Evolutionary conservation across 2,113 vertebrate genomes (phyloP).

Genomic region (Nyctibius bracteatus): DNA sequence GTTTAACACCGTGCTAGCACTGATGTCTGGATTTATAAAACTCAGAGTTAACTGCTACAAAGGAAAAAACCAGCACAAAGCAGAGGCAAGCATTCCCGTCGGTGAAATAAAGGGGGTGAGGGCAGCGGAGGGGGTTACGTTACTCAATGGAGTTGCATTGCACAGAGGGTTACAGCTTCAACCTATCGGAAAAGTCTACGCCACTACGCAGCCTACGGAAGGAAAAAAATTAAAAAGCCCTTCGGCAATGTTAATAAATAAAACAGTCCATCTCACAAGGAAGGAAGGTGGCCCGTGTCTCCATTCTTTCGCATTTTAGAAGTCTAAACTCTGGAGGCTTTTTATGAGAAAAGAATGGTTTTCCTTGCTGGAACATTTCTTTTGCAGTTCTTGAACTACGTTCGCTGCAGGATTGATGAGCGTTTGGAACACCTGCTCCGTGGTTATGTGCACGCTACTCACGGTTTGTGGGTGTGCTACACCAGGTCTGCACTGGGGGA

Average conservation of each 20-base stretch:
- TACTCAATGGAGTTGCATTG: conserved; percentile 57
- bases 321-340: conserved; percentile 55
- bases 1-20: conserved; percentile 67
- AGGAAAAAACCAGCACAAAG: conserved; percentile 67
- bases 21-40: conserved; percentile 59
- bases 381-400: not conserved
- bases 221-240: conserved; percentile 71
- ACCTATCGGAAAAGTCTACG: conserved; percentile 56
- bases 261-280: conserved; percentile 70
- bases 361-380: not conserved
- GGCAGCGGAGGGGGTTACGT: conserved; percentile 44
- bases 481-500: not conserved
- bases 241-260: conserved; percentile 71
- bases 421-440: not conserved
- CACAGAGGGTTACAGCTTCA: conserved; percentile 64
- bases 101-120: conserved; percentile 53
- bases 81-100: conserved; percentile 74
- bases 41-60: conserved; percentile 62
- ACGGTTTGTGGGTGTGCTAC: not conserved
- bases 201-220: conserved; percentile 61
- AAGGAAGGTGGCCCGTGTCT: conserved; percentile 79
- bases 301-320: conserved; percentile 17
- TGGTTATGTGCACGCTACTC: not conserved
- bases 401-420: not conserved
- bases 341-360: conserved; percentile 44